Percentiles rank a stretch among this genome's conserved stretches.
These are phyloP conservation scores for Drosophila eohydei DNA, from an alignment of 2,888 invertebrate species.

Conservation along the genomic window DNA sequence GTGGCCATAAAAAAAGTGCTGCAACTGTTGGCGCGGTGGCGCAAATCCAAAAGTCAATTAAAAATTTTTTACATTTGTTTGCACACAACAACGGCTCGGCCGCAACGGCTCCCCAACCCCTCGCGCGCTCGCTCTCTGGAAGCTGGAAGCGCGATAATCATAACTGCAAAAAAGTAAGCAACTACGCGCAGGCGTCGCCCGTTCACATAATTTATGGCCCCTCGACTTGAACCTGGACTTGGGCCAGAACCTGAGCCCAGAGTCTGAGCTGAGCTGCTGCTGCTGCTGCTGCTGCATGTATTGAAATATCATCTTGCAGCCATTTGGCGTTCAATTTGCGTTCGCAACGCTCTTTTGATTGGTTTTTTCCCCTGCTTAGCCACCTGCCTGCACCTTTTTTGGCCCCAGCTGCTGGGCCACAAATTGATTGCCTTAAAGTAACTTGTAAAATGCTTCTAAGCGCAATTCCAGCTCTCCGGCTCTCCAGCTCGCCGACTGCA, in stretches of 20 bases:
- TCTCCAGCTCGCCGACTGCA: constrained; percentile 39
- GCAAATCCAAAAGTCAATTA: constrained; percentile 78
- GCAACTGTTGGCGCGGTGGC: constrained; percentile 71
- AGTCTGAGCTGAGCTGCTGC: not conserved
- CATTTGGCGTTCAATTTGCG: constrained; percentile 79
- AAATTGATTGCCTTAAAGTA: constrained; percentile 83
- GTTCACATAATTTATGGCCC: constrained; percentile 71
- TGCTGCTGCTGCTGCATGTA: constrained; percentile 47
- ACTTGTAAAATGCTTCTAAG: constrained; percentile 76
- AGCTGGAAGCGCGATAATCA: constrained; percentile 76
- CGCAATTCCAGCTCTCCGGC: constrained; percentile 18
- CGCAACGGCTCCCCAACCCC: not conserved
- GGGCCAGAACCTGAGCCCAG: not conserved
- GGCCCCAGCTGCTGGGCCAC: constrained; percentile 53
- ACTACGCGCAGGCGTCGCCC: constrained; percentile 80
- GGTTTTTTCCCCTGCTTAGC: constrained; percentile 56
- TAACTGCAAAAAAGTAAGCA: constrained; percentile 79
- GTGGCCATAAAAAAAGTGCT: constrained; percentile 74
- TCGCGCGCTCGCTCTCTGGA: not conserved
- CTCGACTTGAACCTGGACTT: constrained; percentile 1
- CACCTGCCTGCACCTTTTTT: constrained; percentile 22
- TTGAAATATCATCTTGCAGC: constrained; percentile 79
- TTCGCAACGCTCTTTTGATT: constrained; percentile 79
- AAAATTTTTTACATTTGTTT: constrained; percentile 82
- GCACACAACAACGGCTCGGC: constrained; percentile 61